A percentile compares a stretch with the other conserved stretches of the same genome.
Conservation (phyloP, 2,113 vertebrate genomes). For the Sisor rabdophorus region DNA sequence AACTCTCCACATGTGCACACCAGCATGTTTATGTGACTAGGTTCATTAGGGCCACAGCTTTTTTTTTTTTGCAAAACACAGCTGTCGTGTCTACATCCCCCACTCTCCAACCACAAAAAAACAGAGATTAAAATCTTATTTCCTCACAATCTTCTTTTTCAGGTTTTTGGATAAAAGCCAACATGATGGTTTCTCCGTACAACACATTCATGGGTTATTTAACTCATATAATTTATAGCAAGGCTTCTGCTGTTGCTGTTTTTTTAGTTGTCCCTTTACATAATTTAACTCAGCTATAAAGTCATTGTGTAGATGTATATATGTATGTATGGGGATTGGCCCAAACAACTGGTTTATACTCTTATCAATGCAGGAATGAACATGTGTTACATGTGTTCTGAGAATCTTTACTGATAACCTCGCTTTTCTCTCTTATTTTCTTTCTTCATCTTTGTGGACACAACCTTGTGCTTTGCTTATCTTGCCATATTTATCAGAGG, state of each 20-base stretch:
- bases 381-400: constrained; percentile 44
- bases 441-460: constrained; percentile 20
- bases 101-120: not conserved
- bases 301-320: constrained; percentile 10
- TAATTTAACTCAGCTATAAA: constrained; percentile 12
- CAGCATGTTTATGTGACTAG: not conserved
- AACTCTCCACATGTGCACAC: not conserved
- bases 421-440: constrained; percentile 3
- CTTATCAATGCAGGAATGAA: constrained; percentile 27
- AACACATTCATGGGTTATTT: constrained; percentile 34
- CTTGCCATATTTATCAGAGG: constrained; percentile 46
- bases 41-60: not conserved
- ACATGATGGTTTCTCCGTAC: not conserved
- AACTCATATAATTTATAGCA: constrained; percentile 3
- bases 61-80: not conserved
- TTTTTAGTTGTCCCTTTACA: not conserved
- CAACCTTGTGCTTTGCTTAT: constrained; percentile 45
- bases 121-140: constrained; percentile 15
- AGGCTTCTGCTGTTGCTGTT: constrained; percentile 20
- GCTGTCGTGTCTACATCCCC: not conserved
- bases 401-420: constrained; percentile 48
- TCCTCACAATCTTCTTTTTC: constrained; percentile 4
- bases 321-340: not conserved
- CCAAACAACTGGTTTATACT: constrained; percentile 22
- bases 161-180: not conserved